Conservation (phyloP, 2,113 vertebrate genomes). For the Pseudopodoces humilis region DNA sequence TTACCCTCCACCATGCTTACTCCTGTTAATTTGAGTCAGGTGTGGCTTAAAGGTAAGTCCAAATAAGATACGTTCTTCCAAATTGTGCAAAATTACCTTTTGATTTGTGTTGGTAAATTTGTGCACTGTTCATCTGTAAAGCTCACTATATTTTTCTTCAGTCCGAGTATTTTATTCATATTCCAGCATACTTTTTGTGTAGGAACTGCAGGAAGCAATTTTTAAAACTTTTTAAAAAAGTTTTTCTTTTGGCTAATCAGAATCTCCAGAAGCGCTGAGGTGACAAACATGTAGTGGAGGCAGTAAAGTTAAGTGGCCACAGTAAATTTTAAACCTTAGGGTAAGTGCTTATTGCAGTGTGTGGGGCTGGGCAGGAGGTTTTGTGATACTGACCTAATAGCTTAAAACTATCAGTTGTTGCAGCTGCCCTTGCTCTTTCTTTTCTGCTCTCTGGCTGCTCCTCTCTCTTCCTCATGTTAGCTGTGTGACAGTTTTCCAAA, state of each 20-base stretch:
- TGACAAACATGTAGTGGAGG: background rate
- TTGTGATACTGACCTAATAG: background rate
- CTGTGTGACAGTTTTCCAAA: background rate
- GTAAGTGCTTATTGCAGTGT: background rate
- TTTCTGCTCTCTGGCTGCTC: background rate
- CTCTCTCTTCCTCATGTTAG: background rate
- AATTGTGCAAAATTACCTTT: background rate
- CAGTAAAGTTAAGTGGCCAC: background rate
- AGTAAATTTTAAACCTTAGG: background rate
- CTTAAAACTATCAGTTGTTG: background rate
- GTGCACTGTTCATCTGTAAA: background rate
- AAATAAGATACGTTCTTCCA: background rate
- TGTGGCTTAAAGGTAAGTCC: slow-evolving; percentile 71
- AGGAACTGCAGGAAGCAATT: background rate
- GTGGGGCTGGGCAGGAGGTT: background rate
- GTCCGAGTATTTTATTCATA: background rate
- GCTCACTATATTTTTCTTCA: background rate
- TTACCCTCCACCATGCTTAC: background rate
- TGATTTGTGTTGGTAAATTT: background rate
- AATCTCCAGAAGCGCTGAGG: background rate
- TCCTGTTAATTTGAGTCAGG: slow-evolving; percentile 42
- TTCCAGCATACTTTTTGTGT: background rate
- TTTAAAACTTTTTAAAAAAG: background rate
- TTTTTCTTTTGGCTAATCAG: background rate
- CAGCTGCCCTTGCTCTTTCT: background rate